Evolutionary conservation across 2,113 vertebrate species (phyloP).

Genomic region (Procavia capensis): DNA sequence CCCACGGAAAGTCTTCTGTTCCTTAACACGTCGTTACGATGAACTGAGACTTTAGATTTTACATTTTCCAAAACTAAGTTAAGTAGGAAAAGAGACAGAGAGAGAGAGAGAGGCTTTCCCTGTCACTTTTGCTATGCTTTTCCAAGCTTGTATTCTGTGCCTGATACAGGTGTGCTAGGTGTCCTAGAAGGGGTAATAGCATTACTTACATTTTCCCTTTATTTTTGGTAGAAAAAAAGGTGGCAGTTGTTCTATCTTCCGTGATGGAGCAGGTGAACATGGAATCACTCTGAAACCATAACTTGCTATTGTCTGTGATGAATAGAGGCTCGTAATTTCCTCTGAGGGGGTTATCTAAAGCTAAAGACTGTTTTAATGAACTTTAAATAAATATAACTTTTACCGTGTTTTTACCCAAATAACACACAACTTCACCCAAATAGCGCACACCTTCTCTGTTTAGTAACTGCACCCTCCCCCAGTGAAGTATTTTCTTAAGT

Average conservation of each 20-base stretch:
- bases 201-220: constrained; percentile 16
- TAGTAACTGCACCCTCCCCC: too few species aligned
- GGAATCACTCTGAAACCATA: neutral
- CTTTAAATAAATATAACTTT: neutral
- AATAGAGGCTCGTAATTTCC: neutral
- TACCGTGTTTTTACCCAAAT: too few species aligned
- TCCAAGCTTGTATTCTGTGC: neutral
- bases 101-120: neutral
- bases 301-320: neutral
- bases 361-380: constrained; percentile 3
- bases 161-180: neutral
- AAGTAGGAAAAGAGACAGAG: neutral
- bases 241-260: neutral
- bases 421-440: too few species aligned
- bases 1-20: neutral
- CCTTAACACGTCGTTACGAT: constrained; percentile 15
- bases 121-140: neutral
- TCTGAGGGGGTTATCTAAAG: neutral
- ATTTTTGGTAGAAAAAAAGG: constrained; percentile 31
- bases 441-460: too few species aligned
- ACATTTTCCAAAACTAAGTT: constrained; percentile 49
- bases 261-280: neutral
- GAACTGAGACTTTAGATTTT: constrained; percentile 14
- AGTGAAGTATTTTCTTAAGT: too few species aligned
- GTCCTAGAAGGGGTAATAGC: neutral